Evolutionary conservation across 2,113 vertebrate genomes (phyloP).

Genomic region (Percina caprodes): DNA sequence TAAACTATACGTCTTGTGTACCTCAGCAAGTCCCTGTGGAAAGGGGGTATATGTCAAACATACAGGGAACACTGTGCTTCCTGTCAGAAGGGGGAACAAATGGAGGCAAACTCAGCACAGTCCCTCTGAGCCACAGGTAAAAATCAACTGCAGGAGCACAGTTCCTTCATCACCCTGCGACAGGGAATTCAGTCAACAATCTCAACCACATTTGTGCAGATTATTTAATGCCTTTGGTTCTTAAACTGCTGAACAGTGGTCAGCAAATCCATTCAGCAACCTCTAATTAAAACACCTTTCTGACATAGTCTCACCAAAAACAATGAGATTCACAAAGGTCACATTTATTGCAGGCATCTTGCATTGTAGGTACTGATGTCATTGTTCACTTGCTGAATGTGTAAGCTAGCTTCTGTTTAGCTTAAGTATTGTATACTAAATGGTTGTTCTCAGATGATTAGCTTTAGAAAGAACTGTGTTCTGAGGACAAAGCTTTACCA

Average conservation of each 20-base stretch:
- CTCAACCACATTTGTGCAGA: slow-evolving; percentile 10
- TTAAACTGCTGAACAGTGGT: background rate
- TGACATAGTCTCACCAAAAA: background rate
- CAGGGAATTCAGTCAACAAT: slow-evolving; percentile 22
- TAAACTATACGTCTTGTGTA: slow-evolving; percentile 58
- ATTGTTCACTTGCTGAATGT: background rate
- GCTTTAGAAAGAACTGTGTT: background rate
- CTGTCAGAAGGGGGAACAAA: slow-evolving; percentile 39
- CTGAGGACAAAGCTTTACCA: background rate
- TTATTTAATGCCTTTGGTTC: background rate
- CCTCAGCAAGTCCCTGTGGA: slow-evolving; percentile 45
- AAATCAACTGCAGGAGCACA: slow-evolving; percentile 36
- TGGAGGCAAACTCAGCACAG: slow-evolving; percentile 28
- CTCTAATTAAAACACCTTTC: slow-evolving; percentile 15
- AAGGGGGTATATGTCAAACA: slow-evolving; percentile 52
- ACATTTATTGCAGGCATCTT: background rate
- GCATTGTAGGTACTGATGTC: background rate
- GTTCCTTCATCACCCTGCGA: slow-evolving; percentile 44
- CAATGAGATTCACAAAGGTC: background rate
- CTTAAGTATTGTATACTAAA: background rate
- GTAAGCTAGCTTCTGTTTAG: background rate
- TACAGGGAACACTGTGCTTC: slow-evolving; percentile 41
- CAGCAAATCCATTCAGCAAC: background rate
- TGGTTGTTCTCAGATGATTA: background rate
- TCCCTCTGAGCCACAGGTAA: slow-evolving; percentile 59